phyloP scores from a whole-genome alignment of 2,888 invertebrate species.

The Macroteleia sp. region DNA sequence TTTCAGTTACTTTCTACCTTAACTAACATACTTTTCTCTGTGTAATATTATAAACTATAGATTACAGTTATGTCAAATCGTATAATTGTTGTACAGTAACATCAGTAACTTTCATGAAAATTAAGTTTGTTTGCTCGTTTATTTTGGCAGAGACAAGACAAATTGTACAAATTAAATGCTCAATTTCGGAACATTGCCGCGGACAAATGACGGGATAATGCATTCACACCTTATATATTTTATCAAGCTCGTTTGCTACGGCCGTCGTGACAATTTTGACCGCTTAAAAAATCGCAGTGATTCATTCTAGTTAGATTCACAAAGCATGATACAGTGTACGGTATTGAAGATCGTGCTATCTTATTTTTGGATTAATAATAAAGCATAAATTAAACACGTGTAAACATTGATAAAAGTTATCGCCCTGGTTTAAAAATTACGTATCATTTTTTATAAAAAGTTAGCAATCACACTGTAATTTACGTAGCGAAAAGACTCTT shows the following conservation, averaged over 20 bases:
- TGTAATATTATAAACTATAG: too few relatives aligned
- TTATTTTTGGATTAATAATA: slow-evolving; percentile 27
- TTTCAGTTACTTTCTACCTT: too few relatives aligned
- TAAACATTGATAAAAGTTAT: slow-evolving; percentile 33
- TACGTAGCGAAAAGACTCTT: too few relatives aligned
- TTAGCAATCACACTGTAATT: too few relatives aligned
- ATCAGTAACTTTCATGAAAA: neutral
- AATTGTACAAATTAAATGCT: slow-evolving; percentile 52
- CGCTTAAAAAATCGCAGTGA: slow-evolving; percentile 78
- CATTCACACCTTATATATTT: slow-evolving; percentile 78
- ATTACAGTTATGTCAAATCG: too few relatives aligned
- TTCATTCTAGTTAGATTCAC: slow-evolving; percentile 81
- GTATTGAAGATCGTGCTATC: slow-evolving; percentile 15
- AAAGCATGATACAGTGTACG: slow-evolving; percentile 26
- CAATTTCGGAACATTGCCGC: slow-evolving; percentile 46
- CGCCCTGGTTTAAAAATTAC: slow-evolving; percentile 8
- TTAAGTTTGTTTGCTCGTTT: slow-evolving; percentile 22
- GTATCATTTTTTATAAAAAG: slow-evolving; percentile 4
- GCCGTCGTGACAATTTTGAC: slow-evolving; percentile 58
- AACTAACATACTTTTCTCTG: too few relatives aligned
- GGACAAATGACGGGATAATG: slow-evolving; percentile 70
- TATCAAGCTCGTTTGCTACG: slow-evolving; percentile 79
- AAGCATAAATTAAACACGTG: slow-evolving; percentile 16
- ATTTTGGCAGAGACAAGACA: slow-evolving; percentile 38
- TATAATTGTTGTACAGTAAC: neutral